Conservation (phyloP, 2,888 invertebrate genomes). For the Falcaria lacertinaria region DNA sequence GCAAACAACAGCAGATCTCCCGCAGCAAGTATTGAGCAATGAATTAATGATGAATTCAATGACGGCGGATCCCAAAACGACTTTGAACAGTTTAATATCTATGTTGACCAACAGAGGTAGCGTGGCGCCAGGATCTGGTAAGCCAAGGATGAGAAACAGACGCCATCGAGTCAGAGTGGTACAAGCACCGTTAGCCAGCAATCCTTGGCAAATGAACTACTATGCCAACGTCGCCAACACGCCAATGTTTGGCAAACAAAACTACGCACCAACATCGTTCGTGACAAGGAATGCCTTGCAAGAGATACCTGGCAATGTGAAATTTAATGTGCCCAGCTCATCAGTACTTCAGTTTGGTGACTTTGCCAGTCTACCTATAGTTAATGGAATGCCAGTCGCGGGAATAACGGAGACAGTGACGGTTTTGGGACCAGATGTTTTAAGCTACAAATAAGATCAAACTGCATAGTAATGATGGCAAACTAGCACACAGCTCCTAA, state of each 20-base stretch:
- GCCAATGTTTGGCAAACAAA: background rate
- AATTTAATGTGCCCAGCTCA: conserved; percentile 1
- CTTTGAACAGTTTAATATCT: background rate
- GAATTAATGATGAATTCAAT: background rate
- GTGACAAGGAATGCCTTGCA: background rate
- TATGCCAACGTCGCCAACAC: background rate
- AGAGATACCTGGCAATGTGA: background rate
- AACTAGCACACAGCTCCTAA: too few species aligned
- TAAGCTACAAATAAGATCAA: conserved; percentile 2
- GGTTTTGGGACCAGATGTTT: conserved; percentile 18
- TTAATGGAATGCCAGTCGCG: conserved; percentile 40
- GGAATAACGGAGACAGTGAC: conserved; percentile 37
- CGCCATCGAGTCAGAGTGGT: background rate
- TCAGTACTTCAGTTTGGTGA: conserved; percentile 24
- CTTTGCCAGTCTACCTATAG: conserved; percentile 30
- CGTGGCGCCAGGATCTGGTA: background rate
- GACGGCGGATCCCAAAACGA: background rate
- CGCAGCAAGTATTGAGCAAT: background rate
- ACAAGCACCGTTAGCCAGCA: background rate
- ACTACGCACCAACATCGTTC: too few species aligned
- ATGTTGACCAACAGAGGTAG: background rate
- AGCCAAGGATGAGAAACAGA: background rate
- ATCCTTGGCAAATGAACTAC: background rate
- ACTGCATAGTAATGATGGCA: too few species aligned
- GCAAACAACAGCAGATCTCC: background rate